Evolutionary conservation across 2,797 vertebrate genomes (phyloP).

Genomic region (Ciconia nigra): DNA sequence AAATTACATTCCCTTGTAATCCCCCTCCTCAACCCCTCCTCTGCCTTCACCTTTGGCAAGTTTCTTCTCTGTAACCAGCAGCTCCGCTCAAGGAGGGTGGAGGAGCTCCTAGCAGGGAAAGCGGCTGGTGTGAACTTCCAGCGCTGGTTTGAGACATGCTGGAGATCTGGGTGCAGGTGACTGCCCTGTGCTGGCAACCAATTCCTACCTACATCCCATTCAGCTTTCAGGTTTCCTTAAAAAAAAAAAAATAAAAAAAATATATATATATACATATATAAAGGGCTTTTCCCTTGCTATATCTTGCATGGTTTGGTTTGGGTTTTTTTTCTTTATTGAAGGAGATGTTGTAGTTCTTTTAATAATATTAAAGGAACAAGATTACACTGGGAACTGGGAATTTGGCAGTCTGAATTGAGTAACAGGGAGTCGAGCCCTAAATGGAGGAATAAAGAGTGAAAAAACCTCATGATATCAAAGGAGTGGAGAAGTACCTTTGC

Average conservation of each 20-base stretch:
- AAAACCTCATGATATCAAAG: not conserved
- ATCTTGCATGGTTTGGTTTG: not conserved
- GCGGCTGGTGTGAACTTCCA: not conserved
- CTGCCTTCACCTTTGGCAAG: not conserved
- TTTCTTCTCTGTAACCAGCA: not conserved
- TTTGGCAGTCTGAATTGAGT: not conserved
- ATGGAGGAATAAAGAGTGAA: not conserved
- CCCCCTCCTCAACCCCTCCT: not conserved
- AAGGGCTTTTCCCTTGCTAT: not conserved
- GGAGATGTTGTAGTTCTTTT: not conserved
- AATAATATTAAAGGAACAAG: not conserved
- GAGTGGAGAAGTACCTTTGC: not conserved
- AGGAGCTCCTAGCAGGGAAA: not conserved
- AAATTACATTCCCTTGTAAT: not conserved
- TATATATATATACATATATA: no score
- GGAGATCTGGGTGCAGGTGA: not conserved
- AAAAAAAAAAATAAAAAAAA: not conserved
- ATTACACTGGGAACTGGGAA: not conserved
- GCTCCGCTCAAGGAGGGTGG: not conserved
- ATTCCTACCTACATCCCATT: not conserved
- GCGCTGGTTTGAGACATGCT: not conserved
- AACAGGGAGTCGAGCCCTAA: accelerated
- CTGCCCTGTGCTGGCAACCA: not conserved
- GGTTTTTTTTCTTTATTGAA: not conserved
- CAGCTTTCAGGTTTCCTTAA: not conserved